A percentile compares a stretch with the other conserved stretches of the same genome.
Conservation (phyloP, 1,140 invertebrate species). For the Thaumetopoea pityocampa region DNA sequence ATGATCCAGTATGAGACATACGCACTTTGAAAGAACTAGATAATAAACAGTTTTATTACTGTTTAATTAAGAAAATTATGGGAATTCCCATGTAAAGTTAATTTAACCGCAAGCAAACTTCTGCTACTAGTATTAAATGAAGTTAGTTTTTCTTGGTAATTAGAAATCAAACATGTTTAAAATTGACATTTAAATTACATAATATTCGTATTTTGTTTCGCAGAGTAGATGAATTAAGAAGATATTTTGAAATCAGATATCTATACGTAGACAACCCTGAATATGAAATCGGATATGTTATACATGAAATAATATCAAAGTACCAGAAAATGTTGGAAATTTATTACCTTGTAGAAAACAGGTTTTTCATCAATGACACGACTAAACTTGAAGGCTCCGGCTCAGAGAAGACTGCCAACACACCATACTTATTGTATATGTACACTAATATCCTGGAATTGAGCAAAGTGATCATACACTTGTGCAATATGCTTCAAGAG, state of each 20-base stretch:
- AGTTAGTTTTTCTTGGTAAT: no score
- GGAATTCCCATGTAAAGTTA: no score
- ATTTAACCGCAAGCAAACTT: no score
- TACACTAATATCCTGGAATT: constrained; percentile 29
- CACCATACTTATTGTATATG: constrained; percentile 19
- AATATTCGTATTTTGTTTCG: background rate
- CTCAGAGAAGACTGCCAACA: no score
- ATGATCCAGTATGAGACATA: no score
- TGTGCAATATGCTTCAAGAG: constrained; percentile 31
- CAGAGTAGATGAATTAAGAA: background rate
- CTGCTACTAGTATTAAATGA: no score
- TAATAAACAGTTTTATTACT: no score
- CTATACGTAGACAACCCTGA: background rate
- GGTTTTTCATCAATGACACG: no score
- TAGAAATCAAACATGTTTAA: background rate
- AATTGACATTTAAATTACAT: background rate
- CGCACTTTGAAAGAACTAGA: no score
- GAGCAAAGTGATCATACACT: constrained; percentile 16
- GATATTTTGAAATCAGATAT: background rate
- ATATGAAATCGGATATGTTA: constrained; percentile 5
- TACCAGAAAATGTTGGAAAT: constrained; percentile 12
- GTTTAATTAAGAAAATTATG: no score
- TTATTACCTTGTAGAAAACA: background rate
- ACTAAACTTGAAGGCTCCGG: no score
- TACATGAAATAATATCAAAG: constrained; percentile 3